A percentile compares a stretch with the other conserved stretches of the same genome.
Evolutionary conservation across 2,888 invertebrate genomes (phyloP).

Genomic region (Volucella zonaria): DNA sequence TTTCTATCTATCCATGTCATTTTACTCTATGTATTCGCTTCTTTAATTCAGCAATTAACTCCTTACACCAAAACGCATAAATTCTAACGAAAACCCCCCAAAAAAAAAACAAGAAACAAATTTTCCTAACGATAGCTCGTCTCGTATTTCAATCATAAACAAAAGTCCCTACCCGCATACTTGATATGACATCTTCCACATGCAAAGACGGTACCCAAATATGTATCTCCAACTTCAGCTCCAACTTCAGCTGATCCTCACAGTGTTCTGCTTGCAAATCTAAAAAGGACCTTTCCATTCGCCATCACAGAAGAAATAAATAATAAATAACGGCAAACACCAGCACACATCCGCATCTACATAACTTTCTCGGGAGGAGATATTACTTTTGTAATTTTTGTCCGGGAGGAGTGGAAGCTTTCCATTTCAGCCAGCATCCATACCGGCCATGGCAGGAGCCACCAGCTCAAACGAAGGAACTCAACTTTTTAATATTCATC

Average conservation of each 20-base stretch:
- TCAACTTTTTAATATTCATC: constrained; percentile 74
- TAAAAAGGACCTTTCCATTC: constrained; percentile 31
- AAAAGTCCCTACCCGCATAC: constrained; percentile 28
- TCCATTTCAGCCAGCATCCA: constrained; percentile 32
- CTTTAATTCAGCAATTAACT: too few relatives aligned
- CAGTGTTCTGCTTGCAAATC: not conserved
- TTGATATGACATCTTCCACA: constrained; percentile 43
- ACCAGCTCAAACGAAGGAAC: constrained; percentile 37
- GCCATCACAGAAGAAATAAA: constrained; percentile 59
- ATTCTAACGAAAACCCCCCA: too few relatives aligned
- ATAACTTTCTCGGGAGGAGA: constrained; percentile 13
- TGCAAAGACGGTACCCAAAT: not conserved
- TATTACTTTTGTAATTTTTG: constrained; percentile 37
- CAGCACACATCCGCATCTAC: constrained; percentile 42
- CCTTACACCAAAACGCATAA: too few relatives aligned
- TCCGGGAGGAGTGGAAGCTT: constrained; percentile 39
- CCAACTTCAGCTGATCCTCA: constrained; percentile 45
- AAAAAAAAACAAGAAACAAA: not conserved
- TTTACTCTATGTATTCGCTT: too few relatives aligned
- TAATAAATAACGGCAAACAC: constrained; percentile 70
- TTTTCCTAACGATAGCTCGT: constrained; percentile 3
- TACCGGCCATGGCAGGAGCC: constrained; percentile 44
- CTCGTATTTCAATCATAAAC: constrained; percentile 54
- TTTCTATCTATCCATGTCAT: too few relatives aligned
- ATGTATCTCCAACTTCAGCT: constrained; percentile 11